These are phyloP conservation scores for Drosophila nr. medialis DNA, from an alignment of 2,888 invertebrate species.

Conservation along the genomic window DNA sequence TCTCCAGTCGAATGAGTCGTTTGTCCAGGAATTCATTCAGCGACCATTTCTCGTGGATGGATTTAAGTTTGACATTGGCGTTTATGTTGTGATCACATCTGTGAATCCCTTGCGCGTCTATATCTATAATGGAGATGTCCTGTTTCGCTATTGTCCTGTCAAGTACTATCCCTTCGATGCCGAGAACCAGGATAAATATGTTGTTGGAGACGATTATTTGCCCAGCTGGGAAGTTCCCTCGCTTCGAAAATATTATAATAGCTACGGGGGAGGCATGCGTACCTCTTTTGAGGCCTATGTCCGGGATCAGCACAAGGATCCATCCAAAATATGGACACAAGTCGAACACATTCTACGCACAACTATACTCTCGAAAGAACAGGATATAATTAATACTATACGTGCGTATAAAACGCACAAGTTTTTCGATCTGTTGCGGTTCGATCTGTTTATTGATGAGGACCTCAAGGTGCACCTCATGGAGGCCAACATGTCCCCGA, in stretches of 20 bases:
- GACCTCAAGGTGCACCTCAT: slow-evolving; percentile 93
- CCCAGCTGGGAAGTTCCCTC: slow-evolving; percentile 97
- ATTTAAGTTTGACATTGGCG: slow-evolving; percentile 98
- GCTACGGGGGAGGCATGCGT: slow-evolving; percentile 92
- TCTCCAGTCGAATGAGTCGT: slow-evolving; percentile 89
- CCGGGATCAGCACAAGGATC: slow-evolving; percentile 88
- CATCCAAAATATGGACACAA: slow-evolving; percentile 91
- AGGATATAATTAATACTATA: slow-evolving; percentile 87
- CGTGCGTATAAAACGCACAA: slow-evolving; percentile 86
- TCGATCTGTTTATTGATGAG: slow-evolving; percentile 96
- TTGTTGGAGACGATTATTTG: slow-evolving; percentile 96
- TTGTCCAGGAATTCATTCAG: slow-evolving; percentile 96
- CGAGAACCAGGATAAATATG: slow-evolving; percentile 92
- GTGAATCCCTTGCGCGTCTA: slow-evolving; percentile 95
- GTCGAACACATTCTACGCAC: slow-evolving; percentile 91
- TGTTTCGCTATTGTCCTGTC: slow-evolving; percentile 95
- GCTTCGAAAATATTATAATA: slow-evolving; percentile 89
- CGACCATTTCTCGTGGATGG: slow-evolving; percentile 96
- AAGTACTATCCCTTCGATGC: slow-evolving; percentile 96
- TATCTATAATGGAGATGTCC: slow-evolving; percentile 94
- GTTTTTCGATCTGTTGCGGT: slow-evolving; percentile 97
- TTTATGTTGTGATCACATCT: slow-evolving; percentile 96
- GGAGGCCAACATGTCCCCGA: slow-evolving; percentile 99
- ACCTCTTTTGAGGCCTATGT: slow-evolving; percentile 93
- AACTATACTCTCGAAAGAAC: slow-evolving; percentile 90